phyloP scores from a whole-genome alignment of 2,113 vertebrate species.

The Onychostoma macrolepis region DNA sequence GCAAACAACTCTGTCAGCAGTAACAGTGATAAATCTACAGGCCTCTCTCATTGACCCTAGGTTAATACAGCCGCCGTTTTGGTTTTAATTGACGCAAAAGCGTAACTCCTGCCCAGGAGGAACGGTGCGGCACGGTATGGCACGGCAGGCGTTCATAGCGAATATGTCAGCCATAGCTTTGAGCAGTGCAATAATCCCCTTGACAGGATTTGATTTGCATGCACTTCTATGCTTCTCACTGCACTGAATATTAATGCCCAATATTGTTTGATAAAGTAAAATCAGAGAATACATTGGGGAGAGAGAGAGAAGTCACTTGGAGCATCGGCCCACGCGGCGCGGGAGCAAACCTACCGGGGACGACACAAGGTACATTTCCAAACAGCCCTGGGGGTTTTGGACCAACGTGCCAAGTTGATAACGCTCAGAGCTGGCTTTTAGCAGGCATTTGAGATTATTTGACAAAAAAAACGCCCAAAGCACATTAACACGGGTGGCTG shows the following conservation, averaged over 20 bases:
- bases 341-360: not conserved
- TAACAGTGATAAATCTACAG: constrained; percentile 47
- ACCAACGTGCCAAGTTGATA: not conserved
- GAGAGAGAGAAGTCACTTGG: not conserved
- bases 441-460: constrained; percentile 46
- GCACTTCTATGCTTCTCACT: constrained; percentile 25
- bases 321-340: constrained; percentile 1
- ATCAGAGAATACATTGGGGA: constrained; percentile 49
- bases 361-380: not conserved
- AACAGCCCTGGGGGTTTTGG: not conserved
- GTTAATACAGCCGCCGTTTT: constrained; percentile 18
- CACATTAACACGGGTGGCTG: not conserved
- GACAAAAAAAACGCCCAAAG: constrained; percentile 25
- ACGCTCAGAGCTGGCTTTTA: constrained; percentile 5
- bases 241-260: constrained; percentile 57
- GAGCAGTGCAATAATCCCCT: constrained; percentile 52
- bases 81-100: constrained; percentile 35
- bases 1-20: constrained; percentile 41
- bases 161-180: constrained; percentile 52
- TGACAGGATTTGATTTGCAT: constrained; percentile 51
- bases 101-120: constrained; percentile 8
- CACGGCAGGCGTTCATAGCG: not conserved
- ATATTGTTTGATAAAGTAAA: constrained; percentile 60
- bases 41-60: constrained; percentile 44
- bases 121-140: not conserved